Conservation (phyloP, 2,888 invertebrate species). For the Orthosia cruda region DNA sequence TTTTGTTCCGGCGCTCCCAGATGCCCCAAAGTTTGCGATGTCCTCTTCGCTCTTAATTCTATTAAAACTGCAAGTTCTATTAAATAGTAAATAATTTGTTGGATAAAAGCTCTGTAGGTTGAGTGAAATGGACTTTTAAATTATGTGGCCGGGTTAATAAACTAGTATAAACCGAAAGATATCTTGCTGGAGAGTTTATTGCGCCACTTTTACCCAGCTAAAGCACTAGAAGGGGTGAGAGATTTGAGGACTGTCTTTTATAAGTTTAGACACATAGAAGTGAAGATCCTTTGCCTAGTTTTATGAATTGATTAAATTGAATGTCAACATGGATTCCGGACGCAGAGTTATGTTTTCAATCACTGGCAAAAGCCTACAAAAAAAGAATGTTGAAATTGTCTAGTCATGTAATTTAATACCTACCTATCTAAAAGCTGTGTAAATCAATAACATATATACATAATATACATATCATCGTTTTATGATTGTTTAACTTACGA, state of each 20-base stretch:
- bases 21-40: slow-evolving; percentile 30
- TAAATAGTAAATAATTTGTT: slow-evolving; percentile 27
- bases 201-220: background rate
- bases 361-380: too few relatives aligned
- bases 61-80: slow-evolving; percentile 35
- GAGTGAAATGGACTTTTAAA: background rate
- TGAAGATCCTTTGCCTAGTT: too few relatives aligned
- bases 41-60: slow-evolving; percentile 14
- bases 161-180: background rate
- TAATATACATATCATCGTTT: background rate
- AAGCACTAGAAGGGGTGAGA: background rate
- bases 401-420: background rate
- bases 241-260: background rate
- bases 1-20: slow-evolving; percentile 28
- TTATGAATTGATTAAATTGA: too few relatives aligned
- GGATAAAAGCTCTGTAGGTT: background rate
- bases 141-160: background rate
- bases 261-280: too few relatives aligned
- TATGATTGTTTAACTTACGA: background rate
- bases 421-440: background rate
- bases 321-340: too few relatives aligned
- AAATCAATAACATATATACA: too few relatives aligned
- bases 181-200: background rate
- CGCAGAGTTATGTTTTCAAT: too few relatives aligned
- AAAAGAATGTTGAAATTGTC: too few relatives aligned